Conservation (phyloP, 2,888 invertebrate genomes). For the Parascotia fuliginaria region DNA sequence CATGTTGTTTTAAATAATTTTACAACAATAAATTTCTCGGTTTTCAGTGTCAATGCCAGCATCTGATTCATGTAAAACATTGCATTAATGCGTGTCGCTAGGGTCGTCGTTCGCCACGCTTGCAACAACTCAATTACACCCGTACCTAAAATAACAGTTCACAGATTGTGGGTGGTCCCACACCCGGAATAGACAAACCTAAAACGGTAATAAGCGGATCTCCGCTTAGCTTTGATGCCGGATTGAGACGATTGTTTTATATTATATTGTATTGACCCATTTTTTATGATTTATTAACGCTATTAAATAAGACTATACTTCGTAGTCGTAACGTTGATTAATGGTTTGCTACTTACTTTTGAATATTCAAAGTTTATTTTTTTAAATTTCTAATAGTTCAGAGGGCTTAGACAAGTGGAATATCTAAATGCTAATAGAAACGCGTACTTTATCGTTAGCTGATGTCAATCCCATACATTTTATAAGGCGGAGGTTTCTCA, state of each 20-base stretch:
- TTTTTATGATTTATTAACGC: constrained; percentile 36
- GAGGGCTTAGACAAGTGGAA: no score
- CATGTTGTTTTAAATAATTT: no score
- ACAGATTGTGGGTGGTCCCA: constrained; percentile 65
- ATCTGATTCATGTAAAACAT: constrained; percentile 66
- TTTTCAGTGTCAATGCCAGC: constrained; percentile 28
- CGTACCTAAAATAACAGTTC: constrained; percentile 79
- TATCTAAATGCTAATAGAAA: no score
- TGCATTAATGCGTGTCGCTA: constrained; percentile 68
- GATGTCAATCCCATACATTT: no score
- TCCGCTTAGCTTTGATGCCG: constrained; percentile 51
- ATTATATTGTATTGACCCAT: constrained; percentile 38
- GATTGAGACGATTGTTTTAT: constrained; percentile 49
- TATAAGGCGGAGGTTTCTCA: no score
- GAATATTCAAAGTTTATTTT: neutral
- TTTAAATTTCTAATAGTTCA: neutral
- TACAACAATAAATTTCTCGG: no score
- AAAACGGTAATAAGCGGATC: constrained; percentile 65
- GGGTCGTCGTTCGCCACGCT: constrained; percentile 64
- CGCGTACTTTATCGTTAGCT: no score
- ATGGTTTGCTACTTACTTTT: constrained; percentile 8
- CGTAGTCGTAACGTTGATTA: constrained; percentile 12
- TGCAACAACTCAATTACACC: constrained; percentile 81
- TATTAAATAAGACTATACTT: neutral
- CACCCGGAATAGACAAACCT: constrained; percentile 72